Evolutionary conservation across 2,888 invertebrate genomes (phyloP), one percentile per base, ranked within the genome.

Genomic region (Ectemnius continuus): DNA sequence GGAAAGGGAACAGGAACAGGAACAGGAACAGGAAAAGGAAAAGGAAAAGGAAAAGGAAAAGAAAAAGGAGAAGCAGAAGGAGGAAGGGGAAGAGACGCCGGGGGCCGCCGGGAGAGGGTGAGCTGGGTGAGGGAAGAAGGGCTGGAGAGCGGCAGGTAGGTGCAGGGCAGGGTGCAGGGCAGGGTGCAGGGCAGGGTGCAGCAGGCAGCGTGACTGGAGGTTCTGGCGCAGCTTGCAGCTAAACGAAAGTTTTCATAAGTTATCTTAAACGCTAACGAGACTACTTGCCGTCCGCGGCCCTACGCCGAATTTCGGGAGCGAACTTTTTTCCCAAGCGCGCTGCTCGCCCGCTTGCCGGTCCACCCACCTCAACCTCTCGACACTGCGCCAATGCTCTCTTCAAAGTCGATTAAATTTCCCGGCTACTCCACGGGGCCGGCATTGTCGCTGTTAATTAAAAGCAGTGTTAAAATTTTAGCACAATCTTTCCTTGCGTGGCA

Each of bases 361-460:
- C 36, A 11, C 36, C 36, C 36, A 11, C 36, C 36, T 36, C 36
- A 36, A 36, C 8, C 36, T 36, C 36, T 36, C 36, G 36, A 36
- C 36, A 36, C 36, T 6, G 52, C 14, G 16, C 52, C n/a, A 52
- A 52, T 14, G 20, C 62, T 65, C 82, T 73, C 67, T 82, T 76
- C 68, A 72, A 79, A 81, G 73, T 67, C 59, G 13, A 81, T 81
- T 82, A 73, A 77, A 80, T 79, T 77, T 62, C 47, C 62, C 67
- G 67, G 60, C 62, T 60, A 47, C 52, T 52, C 67, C 16, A 18
- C 61, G 47, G 28, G 47, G 28, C 23, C 11, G 36, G 36, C 68
- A 61, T 73, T 70, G 73, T 75, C 71, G 63, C 45, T 26, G 28
- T 13, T 26, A 47, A 70, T 81, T 74, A 69, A 70, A 11, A 47